Conservation (phyloP, 2,888 invertebrate genomes). For the Archips crataeganus region DNA sequence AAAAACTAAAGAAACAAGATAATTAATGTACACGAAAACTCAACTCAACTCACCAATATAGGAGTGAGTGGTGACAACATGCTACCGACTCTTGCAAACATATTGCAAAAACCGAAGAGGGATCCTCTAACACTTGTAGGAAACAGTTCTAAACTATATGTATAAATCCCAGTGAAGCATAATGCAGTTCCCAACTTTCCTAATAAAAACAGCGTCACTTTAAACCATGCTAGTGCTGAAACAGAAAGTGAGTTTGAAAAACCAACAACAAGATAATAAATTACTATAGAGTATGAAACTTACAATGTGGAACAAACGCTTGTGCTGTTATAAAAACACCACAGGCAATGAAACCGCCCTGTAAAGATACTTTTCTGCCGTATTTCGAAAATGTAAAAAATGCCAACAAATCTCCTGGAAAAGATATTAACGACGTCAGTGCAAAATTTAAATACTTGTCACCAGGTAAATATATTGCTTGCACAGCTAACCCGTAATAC, state of each 20-base stretch:
- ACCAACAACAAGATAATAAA: not conserved
- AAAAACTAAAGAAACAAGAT: too few species aligned
- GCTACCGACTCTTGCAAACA: slow-evolving; percentile 69
- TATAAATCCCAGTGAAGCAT: slow-evolving; percentile 73
- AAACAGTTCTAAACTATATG: slow-evolving; percentile 72
- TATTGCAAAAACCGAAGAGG: slow-evolving; percentile 68
- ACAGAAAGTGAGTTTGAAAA: not conserved
- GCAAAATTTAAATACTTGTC: slow-evolving; percentile 74
- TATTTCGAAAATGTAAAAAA: slow-evolving; percentile 65
- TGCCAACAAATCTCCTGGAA: slow-evolving; percentile 71
- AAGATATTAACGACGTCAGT: slow-evolving; percentile 64
- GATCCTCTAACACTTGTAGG: slow-evolving; percentile 75
- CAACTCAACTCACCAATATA: slow-evolving; percentile 58
- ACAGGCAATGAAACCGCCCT: slow-evolving; percentile 62
- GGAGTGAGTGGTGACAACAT: slow-evolving; percentile 74
- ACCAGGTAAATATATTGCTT: slow-evolving; percentile 70
- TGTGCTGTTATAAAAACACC: slow-evolving; percentile 67
- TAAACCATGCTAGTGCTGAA: slow-evolving; percentile 68
- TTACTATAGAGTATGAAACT: slow-evolving; percentile 45
- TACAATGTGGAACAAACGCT: slow-evolving; percentile 65
- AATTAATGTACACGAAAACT: too few species aligned
- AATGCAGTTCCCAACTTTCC: slow-evolving; percentile 70
- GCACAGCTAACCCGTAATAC: slow-evolving; percentile 69
- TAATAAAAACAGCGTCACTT: slow-evolving; percentile 63
- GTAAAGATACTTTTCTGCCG: slow-evolving; percentile 67